phyloP scores from a whole-genome alignment of 1,140 invertebrate species.

The Papilio aristodemus region DNA sequence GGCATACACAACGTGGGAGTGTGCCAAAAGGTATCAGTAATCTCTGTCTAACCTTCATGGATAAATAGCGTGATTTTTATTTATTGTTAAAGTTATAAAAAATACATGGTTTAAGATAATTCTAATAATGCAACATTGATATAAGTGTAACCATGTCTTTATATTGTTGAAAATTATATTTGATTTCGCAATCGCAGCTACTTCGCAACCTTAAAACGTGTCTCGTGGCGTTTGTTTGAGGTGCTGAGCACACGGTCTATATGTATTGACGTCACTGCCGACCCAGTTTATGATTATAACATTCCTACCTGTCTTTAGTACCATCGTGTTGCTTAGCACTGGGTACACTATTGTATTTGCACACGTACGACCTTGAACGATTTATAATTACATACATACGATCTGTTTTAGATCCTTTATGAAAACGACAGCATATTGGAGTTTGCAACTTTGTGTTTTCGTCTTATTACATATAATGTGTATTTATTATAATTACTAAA shows the following conservation, averaged over 20 bases:
- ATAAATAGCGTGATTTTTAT: no score
- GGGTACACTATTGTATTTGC: neutral
- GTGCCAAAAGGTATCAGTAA: no score
- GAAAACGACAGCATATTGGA: no score
- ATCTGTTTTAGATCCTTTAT: no score
- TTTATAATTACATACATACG: neutral
- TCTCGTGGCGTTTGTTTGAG: neutral
- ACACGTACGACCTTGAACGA: neutral
- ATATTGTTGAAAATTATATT: slow-evolving; percentile 18
- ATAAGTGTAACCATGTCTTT: neutral
- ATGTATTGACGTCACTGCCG: slow-evolving; percentile 38
- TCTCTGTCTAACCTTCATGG: no score
- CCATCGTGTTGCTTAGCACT: neutral
- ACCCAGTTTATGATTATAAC: slow-evolving; percentile 35
- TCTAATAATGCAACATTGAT: neutral
- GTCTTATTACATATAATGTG: no score
- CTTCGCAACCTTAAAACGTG: slow-evolving; percentile 34
- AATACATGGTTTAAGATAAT: neutral
- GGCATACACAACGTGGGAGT: no score
- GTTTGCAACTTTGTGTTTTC: no score
- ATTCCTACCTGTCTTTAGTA: slow-evolving; percentile 26
- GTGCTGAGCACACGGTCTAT: slow-evolving; percentile 19
- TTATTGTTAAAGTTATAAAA: no score
- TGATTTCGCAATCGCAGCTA: slow-evolving; percentile 17
- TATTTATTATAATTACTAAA: no score